Evolutionary conservation across 2,797 vertebrate species (phyloP), one percentile per base, ranked within the genome.

Genomic region (Alauda arvensis): DNA sequence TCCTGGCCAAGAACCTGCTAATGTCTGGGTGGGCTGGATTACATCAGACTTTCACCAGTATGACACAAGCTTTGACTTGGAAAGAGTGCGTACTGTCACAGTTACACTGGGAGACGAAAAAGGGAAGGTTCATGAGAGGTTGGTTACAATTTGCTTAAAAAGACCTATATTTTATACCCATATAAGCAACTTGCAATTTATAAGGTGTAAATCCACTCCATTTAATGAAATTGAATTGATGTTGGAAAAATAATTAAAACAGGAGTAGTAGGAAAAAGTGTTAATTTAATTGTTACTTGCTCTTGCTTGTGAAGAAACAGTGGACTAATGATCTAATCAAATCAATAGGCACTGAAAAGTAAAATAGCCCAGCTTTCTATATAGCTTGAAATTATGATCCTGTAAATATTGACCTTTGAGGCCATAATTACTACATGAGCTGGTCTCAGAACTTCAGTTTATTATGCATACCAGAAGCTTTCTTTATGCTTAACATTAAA

Each of bases 71-170:
- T 99, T 99, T 66, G 98, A 99, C 62, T 96, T 99, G 94, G 98
- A 98, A 84, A 98, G 98, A 89, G 98, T 99, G 80, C 98, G 98
- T 42, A 99, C 98, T 0, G 99, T 99, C 77, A 99, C 98, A 0
- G 98, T 99, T 39, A 99, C 99, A 23, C 97, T 99, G n/a, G 99
- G 99, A 93, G 99, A 99, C 4, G 99, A 99, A 87, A 99, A 99
- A 95, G 99, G 98, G 69, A 99, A 99, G 96, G 99, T 99, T 78
- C 99, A 99, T 3, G 99, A 99, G 94, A 99, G 99, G 99, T 99
- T 86, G 87, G 98, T 96, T 90, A 51, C 29, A 56, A 59, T 83
- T 83, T 67, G 82, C 56, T 85, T 76, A 14, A 24, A 45, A 65
- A 40, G 20, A 59, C 60, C 17, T 6, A 2, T 68, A 42, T 85